Base-by-base conservation (phyloP, 2,113 vertebrate genomes). In the Astur gentilis region DNA sequence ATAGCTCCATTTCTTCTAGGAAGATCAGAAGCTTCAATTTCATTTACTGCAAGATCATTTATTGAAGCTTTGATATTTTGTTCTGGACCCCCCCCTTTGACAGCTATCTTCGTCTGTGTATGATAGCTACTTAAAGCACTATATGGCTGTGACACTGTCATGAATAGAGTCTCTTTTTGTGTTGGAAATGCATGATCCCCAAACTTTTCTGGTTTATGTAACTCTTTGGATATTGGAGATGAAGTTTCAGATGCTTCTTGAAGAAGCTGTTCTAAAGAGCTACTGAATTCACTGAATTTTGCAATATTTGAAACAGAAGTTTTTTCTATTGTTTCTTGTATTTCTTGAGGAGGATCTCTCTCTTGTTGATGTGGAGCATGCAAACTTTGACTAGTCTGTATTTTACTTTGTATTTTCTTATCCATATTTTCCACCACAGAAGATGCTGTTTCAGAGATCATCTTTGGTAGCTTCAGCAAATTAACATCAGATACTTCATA, bases 321-420 rank as follows among this genome's bases (percentile, higher is more conserved):
- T 81, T 97, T 98, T 66, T 92, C 90, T 83, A 97, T 31, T 18
- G 20, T 97, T 97, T 98, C 97, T 94, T 95, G 34, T 83, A 94
- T 85, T 95, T 97, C 97, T 83, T 83, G 72, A 69, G 29, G 31
- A 49, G 36, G 13, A 52, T n/a, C 65, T 16, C 10, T 25, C 8
- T 52, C 26, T 60, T 0, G 54, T 60, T 66, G 58, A 57, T 12
- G 11, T 23, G 44, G 10, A 71, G 8, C 15, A 49, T 3, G 5
- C 19, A 27, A 7, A 58, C 32, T 60, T 60, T 26, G 36, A 34
- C 7, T 50, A 38, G 20, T 22, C 50, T 65, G 34, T n/a, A 69
- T 65, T 50, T 79, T 54, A 76, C 34, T 32, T 52, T 73, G 55
- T 18, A 52, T 72, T 86, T 83, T 40, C 34, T 70, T 60, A 75